Base-by-base conservation (phyloP, 2,797 vertebrate genomes). In the Falco biarmicus region DNA sequence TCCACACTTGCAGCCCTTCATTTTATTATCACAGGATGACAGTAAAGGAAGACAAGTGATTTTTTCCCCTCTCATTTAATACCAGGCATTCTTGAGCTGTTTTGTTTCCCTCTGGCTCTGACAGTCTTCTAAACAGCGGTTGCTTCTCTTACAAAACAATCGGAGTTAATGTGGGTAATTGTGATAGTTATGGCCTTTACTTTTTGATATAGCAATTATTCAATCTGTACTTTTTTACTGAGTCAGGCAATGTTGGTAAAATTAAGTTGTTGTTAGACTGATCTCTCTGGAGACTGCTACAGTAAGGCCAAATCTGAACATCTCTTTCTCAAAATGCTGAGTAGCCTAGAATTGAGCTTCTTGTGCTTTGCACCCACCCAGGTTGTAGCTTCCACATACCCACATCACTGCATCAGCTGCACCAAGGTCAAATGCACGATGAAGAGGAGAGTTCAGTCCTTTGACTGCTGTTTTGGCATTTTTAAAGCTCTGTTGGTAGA, bases 81-180 rank as follows among this genome's bases (percentile, higher is more conserved):
- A 81, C 56, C 50, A 86, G 70, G 53, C 69, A 87, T 79, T 92
- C 75, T 80, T 60, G n/a, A n/a, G 91, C 94, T 97, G 89, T 84
- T 98, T 97, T 94, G 80, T 97, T 97, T 95, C 63, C 90, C 80
- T 82, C 50, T 93, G 96, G 83, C 79, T 94, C 84, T 87, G 93
- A 68, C 69, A 91, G 77, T 80, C 90, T 96, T 94, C 94, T 94
- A 96, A 97, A 97, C 78, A 97, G 70, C 90, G 94, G 87, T 92
- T 96, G 86, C 95, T 97, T 97, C 91, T 95, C 85, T 89, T 87
- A 85, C 10, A 51, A 94, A 97, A 92, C 84, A 96, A 43, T 63
- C 94, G 90, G 84, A 96, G 94, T 95, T 97, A 95, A 93, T 97
- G 83, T 94, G 91, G 85, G 63, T 95, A 95, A 97, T 95, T 96